Percentiles rank a stretch among this genome's conserved stretches.
Conservation (phyloP, 2,888 invertebrate genomes). For the Agrypnus murinus region DNA sequence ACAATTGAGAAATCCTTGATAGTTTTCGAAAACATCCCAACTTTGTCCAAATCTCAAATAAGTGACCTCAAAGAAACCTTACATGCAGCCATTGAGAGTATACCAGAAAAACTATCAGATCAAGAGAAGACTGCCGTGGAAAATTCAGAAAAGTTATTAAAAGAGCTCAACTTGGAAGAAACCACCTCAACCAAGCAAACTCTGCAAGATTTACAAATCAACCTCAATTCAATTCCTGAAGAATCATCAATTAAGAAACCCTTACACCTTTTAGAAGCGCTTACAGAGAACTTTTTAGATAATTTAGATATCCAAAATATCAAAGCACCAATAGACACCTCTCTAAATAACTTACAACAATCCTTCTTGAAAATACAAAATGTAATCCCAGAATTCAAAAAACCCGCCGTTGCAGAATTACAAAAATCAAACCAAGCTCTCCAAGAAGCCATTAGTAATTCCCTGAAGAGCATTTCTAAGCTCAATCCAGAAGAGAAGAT, state of each 20-base stretch:
- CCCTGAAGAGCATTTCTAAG: constrained; percentile 10
- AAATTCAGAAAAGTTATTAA: not conserved
- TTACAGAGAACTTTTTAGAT: constrained; percentile 11
- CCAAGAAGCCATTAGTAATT: constrained; percentile 16
- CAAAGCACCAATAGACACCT: constrained; percentile 37
- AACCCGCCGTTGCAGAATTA: constrained; percentile 59
- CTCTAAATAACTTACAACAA: constrained; percentile 60
- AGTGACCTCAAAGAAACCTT: not conserved
- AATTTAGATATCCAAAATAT: not conserved
- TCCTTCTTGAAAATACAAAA: constrained; percentile 62
- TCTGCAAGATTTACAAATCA: not conserved
- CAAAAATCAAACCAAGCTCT: constrained; percentile 63
- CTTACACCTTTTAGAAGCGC: constrained; percentile 15
- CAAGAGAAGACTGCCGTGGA: constrained; percentile 2
- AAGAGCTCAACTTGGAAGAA: constrained; percentile 13
- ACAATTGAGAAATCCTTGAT: constrained; percentile 43
- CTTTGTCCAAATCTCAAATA: constrained; percentile 5
- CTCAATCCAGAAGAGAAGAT: constrained; percentile 61
- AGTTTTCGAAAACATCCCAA: constrained; percentile 34
- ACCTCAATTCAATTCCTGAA: constrained; percentile 46
- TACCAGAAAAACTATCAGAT: not conserved
- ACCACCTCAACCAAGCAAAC: not conserved
- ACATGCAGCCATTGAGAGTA: not conserved
- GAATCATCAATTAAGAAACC: constrained; percentile 38
- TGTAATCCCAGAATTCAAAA: constrained; percentile 59